These are phyloP conservation scores for Vicugna pacos DNA, from an alignment of 2,113 vertebrate species.

Conservation along the genomic window DNA sequence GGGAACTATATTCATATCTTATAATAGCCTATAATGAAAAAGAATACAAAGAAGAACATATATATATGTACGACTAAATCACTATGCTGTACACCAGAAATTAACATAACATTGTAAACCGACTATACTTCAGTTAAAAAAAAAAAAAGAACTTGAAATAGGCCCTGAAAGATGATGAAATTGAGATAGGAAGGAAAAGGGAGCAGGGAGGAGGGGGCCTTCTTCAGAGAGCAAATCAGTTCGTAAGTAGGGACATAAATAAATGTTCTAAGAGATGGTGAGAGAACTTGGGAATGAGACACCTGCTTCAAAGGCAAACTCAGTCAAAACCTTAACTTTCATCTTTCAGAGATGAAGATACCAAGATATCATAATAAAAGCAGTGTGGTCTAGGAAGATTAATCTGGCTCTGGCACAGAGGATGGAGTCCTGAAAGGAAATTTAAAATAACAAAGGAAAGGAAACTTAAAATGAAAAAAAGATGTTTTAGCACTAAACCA, in stretches of 20 bases:
- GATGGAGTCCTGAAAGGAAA: neutral
- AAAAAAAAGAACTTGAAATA: neutral
- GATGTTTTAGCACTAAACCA: neutral
- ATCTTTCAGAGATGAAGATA: neutral
- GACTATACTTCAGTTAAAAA: too few relatives aligned
- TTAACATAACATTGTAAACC: too few relatives aligned
- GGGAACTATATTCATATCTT: too few relatives aligned
- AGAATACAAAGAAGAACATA: too few relatives aligned
- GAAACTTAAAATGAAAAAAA: neutral
- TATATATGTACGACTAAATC: too few relatives aligned
- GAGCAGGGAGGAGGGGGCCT: neutral
- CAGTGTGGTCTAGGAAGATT: neutral
- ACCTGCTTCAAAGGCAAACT: conserved; percentile 17
- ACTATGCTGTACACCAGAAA: too few relatives aligned
- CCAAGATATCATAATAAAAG: neutral
- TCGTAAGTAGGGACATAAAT: neutral
- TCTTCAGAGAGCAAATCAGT: neutral
- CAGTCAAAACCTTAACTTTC: neutral
- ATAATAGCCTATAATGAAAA: too few relatives aligned
- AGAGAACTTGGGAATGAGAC: neutral
- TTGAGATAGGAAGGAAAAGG: neutral
- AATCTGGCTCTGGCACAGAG: neutral
- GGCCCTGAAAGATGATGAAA: neutral
- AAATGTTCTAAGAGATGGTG: neutral
- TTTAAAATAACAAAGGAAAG: neutral